phyloP scores from a whole-genome alignment of 2,888 invertebrate species.

The Polyploca ridens region DNA sequence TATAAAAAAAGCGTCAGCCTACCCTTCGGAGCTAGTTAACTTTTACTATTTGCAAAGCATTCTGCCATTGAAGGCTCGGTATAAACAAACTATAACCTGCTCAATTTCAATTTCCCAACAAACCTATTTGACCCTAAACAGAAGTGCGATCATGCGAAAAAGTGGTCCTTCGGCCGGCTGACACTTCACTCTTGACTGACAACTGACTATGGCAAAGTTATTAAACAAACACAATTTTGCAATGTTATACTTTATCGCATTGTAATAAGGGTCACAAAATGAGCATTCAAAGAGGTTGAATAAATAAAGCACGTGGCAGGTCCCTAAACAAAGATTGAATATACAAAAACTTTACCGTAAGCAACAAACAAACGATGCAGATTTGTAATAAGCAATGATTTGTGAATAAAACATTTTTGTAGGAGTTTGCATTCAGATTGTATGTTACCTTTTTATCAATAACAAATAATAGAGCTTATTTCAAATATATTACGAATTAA shows the following conservation, averaged over 20 bases:
- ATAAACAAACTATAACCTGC: slow-evolving; percentile 19
- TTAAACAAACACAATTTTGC: slow-evolving; percentile 24
- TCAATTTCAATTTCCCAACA: slow-evolving; percentile 36
- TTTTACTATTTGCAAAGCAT: not conserved
- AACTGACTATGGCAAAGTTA: slow-evolving; percentile 48
- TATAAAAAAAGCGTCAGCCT: not conserved
- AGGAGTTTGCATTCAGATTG: not conserved
- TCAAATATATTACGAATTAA: too few species aligned
- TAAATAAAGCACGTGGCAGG: slow-evolving; percentile 55
- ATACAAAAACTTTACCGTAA: slow-evolving; percentile 46
- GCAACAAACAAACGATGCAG: slow-evolving; percentile 45
- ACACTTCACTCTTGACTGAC: slow-evolving; percentile 70
- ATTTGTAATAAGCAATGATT: slow-evolving; percentile 32
- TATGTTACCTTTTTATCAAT: too few species aligned
- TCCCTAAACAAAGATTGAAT: slow-evolving; percentile 44
- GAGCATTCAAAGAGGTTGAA: slow-evolving; percentile 35
- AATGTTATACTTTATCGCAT: slow-evolving; percentile 29
- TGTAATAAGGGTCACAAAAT: slow-evolving; percentile 32
- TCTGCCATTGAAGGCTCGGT: not conserved
- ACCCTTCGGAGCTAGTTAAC: not conserved
- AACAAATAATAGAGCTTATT: too few species aligned
- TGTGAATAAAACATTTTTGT: not conserved
- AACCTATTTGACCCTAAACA: slow-evolving; percentile 60
- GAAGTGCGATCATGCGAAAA: slow-evolving; percentile 75
- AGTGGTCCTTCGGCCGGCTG: slow-evolving; percentile 68